Evolutionary conservation across 2,113 vertebrate species (phyloP).

Genomic region (Nyctibius bracteatus): DNA sequence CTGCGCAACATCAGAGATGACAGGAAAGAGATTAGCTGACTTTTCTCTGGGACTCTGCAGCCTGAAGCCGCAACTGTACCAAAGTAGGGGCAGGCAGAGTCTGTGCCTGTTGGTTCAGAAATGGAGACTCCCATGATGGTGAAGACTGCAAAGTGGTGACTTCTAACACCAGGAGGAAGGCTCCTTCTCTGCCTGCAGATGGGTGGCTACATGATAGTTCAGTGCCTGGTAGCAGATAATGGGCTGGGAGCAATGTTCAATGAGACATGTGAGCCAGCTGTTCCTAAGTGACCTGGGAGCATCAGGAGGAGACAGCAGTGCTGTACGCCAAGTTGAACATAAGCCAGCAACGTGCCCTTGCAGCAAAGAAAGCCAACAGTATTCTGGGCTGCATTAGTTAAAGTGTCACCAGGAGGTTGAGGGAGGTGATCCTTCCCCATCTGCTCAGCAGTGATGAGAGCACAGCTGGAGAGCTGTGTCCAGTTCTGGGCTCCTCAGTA

Average conservation of each 20-base stretch:
- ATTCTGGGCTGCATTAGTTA: neutral
- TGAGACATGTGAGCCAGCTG: neutral
- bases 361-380: neutral
- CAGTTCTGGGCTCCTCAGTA: neutral
- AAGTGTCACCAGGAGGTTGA: neutral
- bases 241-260: neutral
- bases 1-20: neutral
- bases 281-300: neutral
- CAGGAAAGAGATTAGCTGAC: neutral
- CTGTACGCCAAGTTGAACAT: neutral
- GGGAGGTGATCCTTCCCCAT: neutral
- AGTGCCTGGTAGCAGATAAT: neutral
- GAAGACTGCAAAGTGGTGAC: neutral
- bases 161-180: neutral
- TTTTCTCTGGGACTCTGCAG: neutral
- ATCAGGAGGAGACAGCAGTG: neutral
- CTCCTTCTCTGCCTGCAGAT: neutral
- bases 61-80: neutral
- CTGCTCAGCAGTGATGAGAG: neutral
- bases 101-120: neutral
- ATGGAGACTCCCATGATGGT: neutral
- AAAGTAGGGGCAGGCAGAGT: neutral
- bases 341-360: neutral
- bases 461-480: neutral
- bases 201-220: neutral